Percentiles rank a stretch among this genome's conserved stretches.
Evolutionary conservation across 2,888 invertebrate genomes (phyloP).

Genomic region (Tinea trinotella): DNA sequence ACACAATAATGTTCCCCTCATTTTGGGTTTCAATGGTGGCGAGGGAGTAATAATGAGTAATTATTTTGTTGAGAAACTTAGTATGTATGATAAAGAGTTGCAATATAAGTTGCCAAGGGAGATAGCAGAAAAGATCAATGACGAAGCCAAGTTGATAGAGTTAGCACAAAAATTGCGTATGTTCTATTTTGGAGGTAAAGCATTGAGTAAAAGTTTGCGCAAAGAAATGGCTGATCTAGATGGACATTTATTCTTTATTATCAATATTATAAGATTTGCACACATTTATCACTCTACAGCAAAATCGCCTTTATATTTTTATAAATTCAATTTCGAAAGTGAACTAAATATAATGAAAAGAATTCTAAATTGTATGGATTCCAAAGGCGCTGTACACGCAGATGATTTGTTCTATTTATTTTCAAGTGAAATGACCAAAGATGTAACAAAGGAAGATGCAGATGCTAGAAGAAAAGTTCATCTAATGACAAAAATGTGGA

Average conservation of each 20-base stretch:
- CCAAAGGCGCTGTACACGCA: conserved; percentile 49
- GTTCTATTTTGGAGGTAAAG: conserved; percentile 36
- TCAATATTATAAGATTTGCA: conserved; percentile 34
- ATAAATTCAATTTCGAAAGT: conserved; percentile 40
- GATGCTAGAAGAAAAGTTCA: conserved; percentile 33
- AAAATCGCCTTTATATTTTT: conserved; percentile 34
- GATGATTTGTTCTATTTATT: conserved; percentile 54
- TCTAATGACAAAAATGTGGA: conserved; percentile 46
- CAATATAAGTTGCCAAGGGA: conserved; percentile 38
- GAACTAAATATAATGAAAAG: conserved; percentile 43
- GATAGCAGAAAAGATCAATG: conserved; percentile 29
- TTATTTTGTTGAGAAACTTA: conserved; percentile 31
- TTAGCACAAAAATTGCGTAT: conserved; percentile 37
- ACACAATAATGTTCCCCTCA: conserved; percentile 36
- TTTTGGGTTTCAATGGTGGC: conserved; percentile 42
- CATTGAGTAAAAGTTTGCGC: conserved; percentile 31
- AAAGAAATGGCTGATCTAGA: conserved; percentile 43
- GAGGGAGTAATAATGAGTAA: conserved; percentile 39
- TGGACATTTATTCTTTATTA: conserved; percentile 20
- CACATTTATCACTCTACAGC: conserved; percentile 31
- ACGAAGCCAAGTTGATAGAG: conserved; percentile 28
- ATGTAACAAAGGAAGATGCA: conserved; percentile 33
- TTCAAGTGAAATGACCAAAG: conserved; percentile 34
- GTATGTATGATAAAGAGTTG: conserved; percentile 33
- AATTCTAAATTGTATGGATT: conserved; percentile 26